Evolutionary conservation across 2,113 vertebrate genomes (phyloP).

Genomic region (Empidonax alnorum): DNA sequence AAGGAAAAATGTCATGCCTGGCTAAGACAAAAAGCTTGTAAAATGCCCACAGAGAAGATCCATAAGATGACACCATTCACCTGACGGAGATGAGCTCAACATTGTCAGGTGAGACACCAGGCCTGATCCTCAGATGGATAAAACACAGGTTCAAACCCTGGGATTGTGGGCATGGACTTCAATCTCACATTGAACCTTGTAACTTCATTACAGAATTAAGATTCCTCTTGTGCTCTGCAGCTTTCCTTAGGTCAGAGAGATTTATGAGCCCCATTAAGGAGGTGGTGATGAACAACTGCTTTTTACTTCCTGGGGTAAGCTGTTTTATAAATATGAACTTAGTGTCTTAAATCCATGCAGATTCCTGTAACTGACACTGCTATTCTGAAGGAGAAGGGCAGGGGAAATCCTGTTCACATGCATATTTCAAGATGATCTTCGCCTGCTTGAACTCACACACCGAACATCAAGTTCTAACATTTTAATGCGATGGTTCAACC

Average conservation of each 20-base stretch:
- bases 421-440: conserved; percentile 18
- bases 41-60: not conserved
- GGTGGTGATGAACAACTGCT: not conserved
- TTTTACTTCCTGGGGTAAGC: not conserved
- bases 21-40: not conserved
- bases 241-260: not conserved
- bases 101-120: not conserved
- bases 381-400: not conserved
- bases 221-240: not conserved
- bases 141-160: not conserved
- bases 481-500: not conserved
- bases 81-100: not conserved
- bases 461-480: not conserved
- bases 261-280: not conserved
- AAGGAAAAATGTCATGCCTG: not conserved
- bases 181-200: not conserved
- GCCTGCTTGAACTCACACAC: not conserved
- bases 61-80: not conserved
- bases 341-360: not conserved
- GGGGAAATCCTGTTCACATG: not conserved
- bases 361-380: not conserved
- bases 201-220: not conserved
- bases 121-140: not conserved
- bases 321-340: not conserved
- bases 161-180: not conserved